Percentiles rank a stretch among this genome's conserved stretches.
phyloP scores from a whole-genome alignment of 2,888 invertebrate genomes.

The Pseudoips prasinana region DNA sequence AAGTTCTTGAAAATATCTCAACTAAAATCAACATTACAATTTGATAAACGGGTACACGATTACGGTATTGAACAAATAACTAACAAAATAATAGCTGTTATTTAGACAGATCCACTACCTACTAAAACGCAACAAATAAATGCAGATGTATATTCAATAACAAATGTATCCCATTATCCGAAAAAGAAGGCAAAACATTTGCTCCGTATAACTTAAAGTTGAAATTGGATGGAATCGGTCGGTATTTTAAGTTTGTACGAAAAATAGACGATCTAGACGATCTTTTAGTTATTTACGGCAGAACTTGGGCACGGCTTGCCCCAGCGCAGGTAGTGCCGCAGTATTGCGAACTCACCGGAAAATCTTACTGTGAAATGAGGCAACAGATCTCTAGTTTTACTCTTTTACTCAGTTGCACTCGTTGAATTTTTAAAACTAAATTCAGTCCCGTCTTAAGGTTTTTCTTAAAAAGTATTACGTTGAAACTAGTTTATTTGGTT shows the following conservation, averaged over 20 bases:
- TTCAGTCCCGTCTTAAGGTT: slow-evolving; percentile 8
- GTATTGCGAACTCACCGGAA: slow-evolving; percentile 25
- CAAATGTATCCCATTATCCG: slow-evolving; percentile 30
- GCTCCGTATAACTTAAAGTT: slow-evolving; percentile 17
- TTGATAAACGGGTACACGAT: too few species aligned
- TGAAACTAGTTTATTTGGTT: slow-evolving; percentile 22
- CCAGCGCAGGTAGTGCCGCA: slow-evolving; percentile 16
- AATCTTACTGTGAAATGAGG: slow-evolving; percentile 36
- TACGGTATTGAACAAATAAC: too few species aligned
- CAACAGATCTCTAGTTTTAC: slow-evolving; percentile 33
- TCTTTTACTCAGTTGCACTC: slow-evolving; percentile 28
- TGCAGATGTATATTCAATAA: slow-evolving; percentile 35
- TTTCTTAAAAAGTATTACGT: slow-evolving; percentile 21
- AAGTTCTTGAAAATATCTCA: too few species aligned
- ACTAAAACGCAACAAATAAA: slow-evolving; percentile 15
- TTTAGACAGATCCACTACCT: too few species aligned
- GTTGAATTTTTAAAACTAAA: slow-evolving; percentile 31
- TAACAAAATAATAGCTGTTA: slow-evolving; percentile 23
- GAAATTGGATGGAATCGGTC: slow-evolving; percentile 27
- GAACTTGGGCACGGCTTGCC: slow-evolving; percentile 20
- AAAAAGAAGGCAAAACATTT: neutral
- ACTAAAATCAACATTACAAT: too few species aligned
- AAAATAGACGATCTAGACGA: slow-evolving; percentile 21
- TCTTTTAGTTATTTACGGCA: slow-evolving; percentile 29
- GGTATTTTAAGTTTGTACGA: slow-evolving; percentile 26